Evolutionary conservation across 2,113 vertebrate genomes (phyloP), one percentile per base, ranked within the genome.

Genomic region (Lethenteron camtschaticum): DNA sequence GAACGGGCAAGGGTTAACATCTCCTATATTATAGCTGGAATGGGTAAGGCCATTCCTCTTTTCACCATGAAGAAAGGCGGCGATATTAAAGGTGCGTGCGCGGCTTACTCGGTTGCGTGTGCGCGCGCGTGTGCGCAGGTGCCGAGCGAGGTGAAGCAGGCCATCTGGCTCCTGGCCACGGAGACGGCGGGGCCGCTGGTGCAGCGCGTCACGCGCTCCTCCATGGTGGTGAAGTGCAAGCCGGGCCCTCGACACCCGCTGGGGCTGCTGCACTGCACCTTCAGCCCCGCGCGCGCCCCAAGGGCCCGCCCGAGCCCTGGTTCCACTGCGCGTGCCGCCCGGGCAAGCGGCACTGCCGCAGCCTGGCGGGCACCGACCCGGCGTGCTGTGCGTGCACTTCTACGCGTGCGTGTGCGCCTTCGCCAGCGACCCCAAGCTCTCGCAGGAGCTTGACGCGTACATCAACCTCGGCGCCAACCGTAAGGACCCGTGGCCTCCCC

Each of bases 401-500:
- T 86, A 88, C 24, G 89, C 87, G 74, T 94, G 90, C 24, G 77
- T 95, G 71, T 88, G 87, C 56, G 89, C 90, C 72, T 87, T 96
- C 6, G 81, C 85, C 70, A 94, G 90, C 4, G 86, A 95, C 0
- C 85, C 89, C 18, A 81, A 84, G 68, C 79, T 96, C 77, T 81
- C 85, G 0, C 77, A 80, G 66, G 89, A 96, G 78, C 95, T 94
- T 12, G 78, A 83, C 0, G 80, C 83, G 3, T 87, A 94, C 78
- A 83, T 94, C 57, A 75, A 76, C 76, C 80, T 75, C 8, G 80
- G 81, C 7, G 71, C 80, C 1, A 77, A 72, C 0, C 86, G 87
- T 91, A 78, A 71, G 83, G 41, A 6, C 41, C 41, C 41, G 5
- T 6, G 41, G 8, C 57, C 57, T 69, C 41, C 69, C 55, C 57